phyloP scores from a whole-genome alignment of 37 sponge, comb jelly and placozoan species.

The Tethya wilhelma region DNA sequence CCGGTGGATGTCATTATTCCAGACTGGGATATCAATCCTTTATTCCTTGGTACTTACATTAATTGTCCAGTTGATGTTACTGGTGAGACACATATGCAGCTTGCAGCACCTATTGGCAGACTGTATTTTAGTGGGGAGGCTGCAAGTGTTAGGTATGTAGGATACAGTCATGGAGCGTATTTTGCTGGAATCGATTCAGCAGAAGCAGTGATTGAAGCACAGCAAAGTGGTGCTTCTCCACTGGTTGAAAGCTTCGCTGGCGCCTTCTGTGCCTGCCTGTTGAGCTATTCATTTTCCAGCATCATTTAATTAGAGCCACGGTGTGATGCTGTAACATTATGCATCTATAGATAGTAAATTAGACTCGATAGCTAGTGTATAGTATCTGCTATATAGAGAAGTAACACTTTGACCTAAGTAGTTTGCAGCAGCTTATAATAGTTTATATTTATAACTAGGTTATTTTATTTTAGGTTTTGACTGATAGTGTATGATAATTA shows the following conservation, averaged over 20 bases:
- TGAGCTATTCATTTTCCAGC: too few relatives aligned
- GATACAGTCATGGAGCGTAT: slow-evolving; percentile 65
- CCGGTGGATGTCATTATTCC: slow-evolving; percentile 30
- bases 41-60: slow-evolving; percentile 52
- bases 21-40: slow-evolving; percentile 43
- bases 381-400: background rate
- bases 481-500: too few relatives aligned
- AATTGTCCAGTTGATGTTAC: slow-evolving; percentile 28
- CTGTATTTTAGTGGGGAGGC: slow-evolving; percentile 74
- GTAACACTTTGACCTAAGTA: background rate
- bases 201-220: too few relatives aligned
- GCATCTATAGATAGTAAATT: too few relatives aligned
- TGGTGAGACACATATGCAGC: background rate
- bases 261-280: too few relatives aligned
- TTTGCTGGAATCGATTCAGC: slow-evolving; percentile 53
- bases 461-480: too few relatives aligned
- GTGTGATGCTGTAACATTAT: too few relatives aligned
- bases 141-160: slow-evolving; percentile 13
- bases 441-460: background rate
- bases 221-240: too few relatives aligned
- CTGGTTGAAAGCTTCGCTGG: too few relatives aligned
- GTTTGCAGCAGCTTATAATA: background rate
- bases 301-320: too few relatives aligned
- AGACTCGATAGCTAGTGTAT: too few relatives aligned
- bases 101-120: slow-evolving; percentile 29